phyloP scores from a whole-genome alignment of 2,888 invertebrate species.

The Philereme transversata region DNA sequence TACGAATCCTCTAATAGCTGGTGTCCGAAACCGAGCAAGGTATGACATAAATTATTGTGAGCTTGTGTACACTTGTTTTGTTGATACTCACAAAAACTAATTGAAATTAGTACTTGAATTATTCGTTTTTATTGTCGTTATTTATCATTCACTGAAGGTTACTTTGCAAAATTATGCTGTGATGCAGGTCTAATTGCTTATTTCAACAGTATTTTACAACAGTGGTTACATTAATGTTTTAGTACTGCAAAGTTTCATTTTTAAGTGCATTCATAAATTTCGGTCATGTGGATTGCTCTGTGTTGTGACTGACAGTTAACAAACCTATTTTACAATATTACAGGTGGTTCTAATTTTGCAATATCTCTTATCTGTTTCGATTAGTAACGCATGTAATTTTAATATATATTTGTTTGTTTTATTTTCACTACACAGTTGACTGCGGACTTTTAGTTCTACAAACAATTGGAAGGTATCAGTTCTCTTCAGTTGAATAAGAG shows the following conservation, averaged over 20 bases:
- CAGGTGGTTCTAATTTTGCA: too few relatives aligned
- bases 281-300: background rate
- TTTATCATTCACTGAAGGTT: slow-evolving; percentile 11
- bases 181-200: background rate
- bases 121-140: slow-evolving; percentile 19
- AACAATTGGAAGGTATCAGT: slow-evolving; percentile 17
- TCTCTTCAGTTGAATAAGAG: slow-evolving; percentile 32
- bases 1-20: slow-evolving; percentile 73
- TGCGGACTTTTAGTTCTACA: slow-evolving; percentile 26
- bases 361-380: background rate
- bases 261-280: too few relatives aligned
- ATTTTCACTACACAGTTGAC: slow-evolving; percentile 30
- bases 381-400: slow-evolving; percentile 8
- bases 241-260: too few relatives aligned
- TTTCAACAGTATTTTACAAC: background rate
- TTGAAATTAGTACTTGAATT: slow-evolving; percentile 11
- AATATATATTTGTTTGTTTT: slow-evolving; percentile 17
- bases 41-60: slow-evolving; percentile 56
- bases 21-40: slow-evolving; percentile 79
- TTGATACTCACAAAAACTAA: slow-evolving; percentile 32
- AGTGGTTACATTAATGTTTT: background rate
- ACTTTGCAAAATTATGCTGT: slow-evolving; percentile 7
- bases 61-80: slow-evolving; percentile 38
- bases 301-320: slow-evolving; percentile 18
- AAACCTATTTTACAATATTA: background rate